Evolutionary conservation across 2,113 vertebrate genomes (phyloP), one percentile per base, ranked within the genome.

Genomic region (Alosa alosa): DNA sequence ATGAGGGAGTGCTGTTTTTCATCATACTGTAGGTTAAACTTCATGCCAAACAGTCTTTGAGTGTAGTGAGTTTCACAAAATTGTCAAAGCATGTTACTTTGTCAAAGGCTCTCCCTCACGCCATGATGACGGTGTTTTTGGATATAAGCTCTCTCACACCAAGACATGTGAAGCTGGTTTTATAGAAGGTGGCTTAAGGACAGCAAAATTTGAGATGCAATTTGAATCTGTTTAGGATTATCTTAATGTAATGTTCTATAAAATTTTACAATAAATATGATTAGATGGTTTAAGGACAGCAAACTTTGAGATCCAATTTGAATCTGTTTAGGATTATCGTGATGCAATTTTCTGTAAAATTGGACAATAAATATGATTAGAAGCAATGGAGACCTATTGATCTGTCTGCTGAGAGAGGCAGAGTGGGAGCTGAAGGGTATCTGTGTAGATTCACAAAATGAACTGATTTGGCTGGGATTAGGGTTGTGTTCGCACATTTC

Each of bases 281-380:
- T 78, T 39, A 78, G 72, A 15, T 78, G 31, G 25, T 78, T 39
- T 78, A 78, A 39, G 55, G 31, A 78, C 31, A 10, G 2, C 17
- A 6, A 17, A 15, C 36, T 39, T 41, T 39, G 72, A 78, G 25
- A 78, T 78, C 2, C 31, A 18, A 17, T 78, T 39, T 13, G 31
- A 17, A 78, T 78, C 31, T 78, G 10, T 39, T 78, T 78, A 17
- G 31, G 72, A 39, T 78, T 78, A 78, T 78, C 72, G 18, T 78
- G 31, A 78, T 36, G 11, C 17, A 17, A 78, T 39, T 78, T 78
- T 78, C 72, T 17, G 36, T 2, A 78, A 41, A 15, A 78, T 39
- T 78, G 72, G 36, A 15, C 17, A 78, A 41, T 78, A 39, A 78
- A 78, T 78, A 39, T 78, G 72, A 78, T 78, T 39, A 78, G 72